Base-by-base conservation (phyloP, 2,888 invertebrate species). In the Eurytoma californica region DNA sequence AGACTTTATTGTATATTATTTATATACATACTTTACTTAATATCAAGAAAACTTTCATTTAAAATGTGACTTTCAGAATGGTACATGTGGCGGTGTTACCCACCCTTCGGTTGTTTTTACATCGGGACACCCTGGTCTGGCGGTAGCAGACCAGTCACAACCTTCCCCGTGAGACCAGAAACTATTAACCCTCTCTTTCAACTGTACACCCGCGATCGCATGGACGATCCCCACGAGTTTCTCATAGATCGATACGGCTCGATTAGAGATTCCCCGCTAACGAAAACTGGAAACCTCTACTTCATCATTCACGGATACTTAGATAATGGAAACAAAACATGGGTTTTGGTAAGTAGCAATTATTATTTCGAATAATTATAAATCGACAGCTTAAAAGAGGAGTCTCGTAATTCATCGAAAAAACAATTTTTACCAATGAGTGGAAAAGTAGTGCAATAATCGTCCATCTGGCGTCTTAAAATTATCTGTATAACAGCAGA, bases 271-370 rank as follows among this genome's bases (percentile, higher is more conserved):
- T 92, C 94, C 7, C 93, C 93, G 80, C 92, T 96, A 3, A 91
- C 93, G 0, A 90, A 89, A 49, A 88, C 89, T 28, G 94, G 93
- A 13, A 94, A 94, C 4, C 92, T 95, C 82, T 96, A 94, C 87
- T 91, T 97, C 80, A 93, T 98, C 80, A 93, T 95, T 1, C 98
- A 98, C 86, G 98, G 97, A 0, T 98, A 96, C 88, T 91, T 97
- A 82, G 97, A 97, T 87, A 94, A 94, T 61, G 97, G 97, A 0
- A 93, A 94, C 82, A 95, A 95, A 85, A 91, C 92, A 68, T 97
- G 97, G 97, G 95, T 97, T 30, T 84, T 91, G 88, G 92, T 92
- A 82, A 87, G 89, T 82, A 74, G 13, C 39, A 4, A 39, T 39
- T 39, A 9, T 39, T 39, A 9, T 39, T 39, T 39, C 7, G n/a